Evolutionary conservation across 1,140 invertebrate genomes (phyloP), one percentile per base, ranked within the genome.

Genomic region (Drosophila eugracilis): DNA sequence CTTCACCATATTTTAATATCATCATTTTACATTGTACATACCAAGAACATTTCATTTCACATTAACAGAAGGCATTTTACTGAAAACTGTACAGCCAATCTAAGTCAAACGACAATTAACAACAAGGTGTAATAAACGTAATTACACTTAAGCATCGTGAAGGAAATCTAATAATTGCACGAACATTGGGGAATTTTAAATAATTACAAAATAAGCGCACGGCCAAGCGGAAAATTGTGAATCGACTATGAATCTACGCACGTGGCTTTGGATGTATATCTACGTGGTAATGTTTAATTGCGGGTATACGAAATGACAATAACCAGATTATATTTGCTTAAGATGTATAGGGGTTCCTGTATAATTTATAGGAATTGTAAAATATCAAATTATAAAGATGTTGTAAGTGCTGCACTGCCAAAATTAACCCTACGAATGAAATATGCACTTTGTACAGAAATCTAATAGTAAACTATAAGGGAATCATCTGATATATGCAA

Each of bases 11-110:
- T 17, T 28, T n/a, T 54, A 44, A 36, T 12, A 9, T 22, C 26
- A 32, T 24, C 19, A n/a, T n/a, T n/a, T n/a, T n/a, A n/a, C 60
- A 62, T 48, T 65, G 60, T 65, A 65, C 24, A 65, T 65, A 65
- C 37, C 24, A 28, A 22, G 21, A 21, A n/a, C 37, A 67, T 66
- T 15, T 10, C 37, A 67, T 66, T 5, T 10, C 10, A 26, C 41
- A 62, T n/a, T 5, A 24, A 28, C n/a, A 55, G 9, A 57, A 22
- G 19, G 14, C 22, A 45, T 14, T 30, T 58, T 58, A 62, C 30
- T 5, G 12, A 19, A 34, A 39, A 67, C 6, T 67, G 63, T 67
- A 67, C 60, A 67, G 36, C 66, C 21, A 41, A 39, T 19, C 28
- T 32, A 36, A 67, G 26, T 21, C 28, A 12, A 62, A 45, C 24